Conservation (phyloP, 2,888 invertebrate species). For the Autographa gamma region DNA sequence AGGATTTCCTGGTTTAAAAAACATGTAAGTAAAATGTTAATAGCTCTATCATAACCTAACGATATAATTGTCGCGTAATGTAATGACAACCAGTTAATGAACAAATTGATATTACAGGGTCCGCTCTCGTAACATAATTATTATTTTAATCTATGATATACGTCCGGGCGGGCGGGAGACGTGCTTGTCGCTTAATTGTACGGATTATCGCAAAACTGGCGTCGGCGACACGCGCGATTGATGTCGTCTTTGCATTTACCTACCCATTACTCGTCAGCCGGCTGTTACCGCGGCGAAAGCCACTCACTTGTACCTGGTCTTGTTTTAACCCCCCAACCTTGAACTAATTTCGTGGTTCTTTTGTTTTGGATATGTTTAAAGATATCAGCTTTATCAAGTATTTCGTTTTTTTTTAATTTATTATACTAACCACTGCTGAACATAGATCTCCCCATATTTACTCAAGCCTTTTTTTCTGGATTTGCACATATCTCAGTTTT, state of each 20-base stretch:
- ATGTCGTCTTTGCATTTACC: conserved; percentile 57
- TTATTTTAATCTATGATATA: conserved; percentile 50
- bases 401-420: too few species aligned
- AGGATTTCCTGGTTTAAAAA: too few species aligned
- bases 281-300: conserved; percentile 32
- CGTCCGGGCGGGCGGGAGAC: conserved; percentile 53
- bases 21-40: conserved; percentile 9
- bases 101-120: conserved; percentile 20
- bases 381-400: neutral
- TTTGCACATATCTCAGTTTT: too few species aligned
- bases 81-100: conserved; percentile 28
- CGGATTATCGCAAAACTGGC: conserved; percentile 74
- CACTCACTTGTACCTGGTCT: conserved; percentile 38
- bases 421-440: too few species aligned
- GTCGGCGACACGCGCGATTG: conserved; percentile 57
- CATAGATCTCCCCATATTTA: too few species aligned
- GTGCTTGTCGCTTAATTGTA: conserved; percentile 76
- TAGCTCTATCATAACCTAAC: conserved; percentile 5
- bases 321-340: conserved; percentile 30
- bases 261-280: conserved; percentile 57
- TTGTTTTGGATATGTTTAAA: neutral
- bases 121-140: conserved; percentile 31
- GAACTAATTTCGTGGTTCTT: conserved; percentile 22
- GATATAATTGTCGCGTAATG: conserved; percentile 24
- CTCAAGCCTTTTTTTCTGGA: too few species aligned